Evolutionary conservation across 35 echinoderm and acorn worm genomes (phyloP), one percentile per base, ranked within the genome.

Genomic region (Hemicentrotus pulcherrimus): DNA sequence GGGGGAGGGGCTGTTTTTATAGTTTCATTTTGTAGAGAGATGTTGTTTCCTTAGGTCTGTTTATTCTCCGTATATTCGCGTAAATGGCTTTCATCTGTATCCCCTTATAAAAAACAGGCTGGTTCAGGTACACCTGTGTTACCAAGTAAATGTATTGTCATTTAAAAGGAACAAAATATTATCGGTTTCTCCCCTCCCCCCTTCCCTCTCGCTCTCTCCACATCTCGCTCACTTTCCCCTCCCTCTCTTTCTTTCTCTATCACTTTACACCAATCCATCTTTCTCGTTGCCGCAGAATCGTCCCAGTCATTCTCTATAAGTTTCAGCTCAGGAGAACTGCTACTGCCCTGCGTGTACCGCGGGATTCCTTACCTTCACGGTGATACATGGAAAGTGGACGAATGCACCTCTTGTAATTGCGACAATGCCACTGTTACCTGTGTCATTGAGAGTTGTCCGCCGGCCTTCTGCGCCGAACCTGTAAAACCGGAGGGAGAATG

Each of bases 391-490:
- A 65, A 95, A 32, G 59, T 97, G 31, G 94, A 96, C 48, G 47
- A 96, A n/a, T 97, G 97, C 48, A 96, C 97, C 32, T 22, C 22
- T 32, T 97, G 97, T 94, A 47, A 61, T 2, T 97, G 97, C 31
- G 88, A 97, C 88, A 97, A 97, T 46, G 35, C 95, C 47, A 97
- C 95, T 4, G 90, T 95, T 3, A 97, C 86, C 24, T 97, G 97
- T 86, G 55, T 85, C 16, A 96, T 97, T 48, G 97, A 97, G 86
- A 86, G 86, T 55, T 97, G 97, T 92, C 95, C 85, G 86, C 86
- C 88, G 6, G n/a, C 70, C 46, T 91, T 52, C 47, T 97, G 97
- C 91, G 13, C 31, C 32, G 92, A 97, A 50, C 97, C 97, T 3
- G 10, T 96, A 24, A 96, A 94, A 6, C 87, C 95, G 22, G 47